phyloP scores from a whole-genome alignment of 2,113 vertebrate species.

The Acrocephalus arundinaceus region DNA sequence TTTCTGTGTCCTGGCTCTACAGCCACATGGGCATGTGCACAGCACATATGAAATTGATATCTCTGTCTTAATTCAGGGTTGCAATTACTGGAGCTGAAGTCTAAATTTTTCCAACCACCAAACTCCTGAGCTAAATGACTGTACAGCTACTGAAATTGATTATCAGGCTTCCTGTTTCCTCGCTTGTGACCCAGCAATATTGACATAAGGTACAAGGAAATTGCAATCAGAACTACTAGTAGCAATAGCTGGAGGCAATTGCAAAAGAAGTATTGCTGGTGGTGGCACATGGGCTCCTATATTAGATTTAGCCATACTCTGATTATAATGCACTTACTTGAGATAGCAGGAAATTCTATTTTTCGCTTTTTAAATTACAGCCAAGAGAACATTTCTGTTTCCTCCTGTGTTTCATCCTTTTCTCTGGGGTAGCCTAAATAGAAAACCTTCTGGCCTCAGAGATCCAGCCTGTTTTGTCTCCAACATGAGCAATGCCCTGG shows the following conservation, averaged over 20 bases:
- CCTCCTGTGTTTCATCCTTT: background rate
- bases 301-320: constrained; percentile 24
- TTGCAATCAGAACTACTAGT: constrained; percentile 56
- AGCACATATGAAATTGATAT: background rate
- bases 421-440: background rate
- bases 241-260: constrained; percentile 69
- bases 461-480: background rate
- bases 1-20: background rate
- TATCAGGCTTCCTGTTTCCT: constrained; percentile 52
- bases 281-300: background rate
- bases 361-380: background rate
- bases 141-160: constrained; percentile 43
- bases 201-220: constrained; percentile 53
- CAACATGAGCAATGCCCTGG: background rate
- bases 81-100: constrained; percentile 19
- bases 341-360: background rate
- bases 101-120: background rate
- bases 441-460: background rate
- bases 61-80: background rate
- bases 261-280: constrained; percentile 32
- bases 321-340: background rate
- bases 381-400: background rate
- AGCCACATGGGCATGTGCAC: fast-evolving
- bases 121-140: background rate
- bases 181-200: constrained; percentile 35